phyloP scores from a whole-genome alignment of 2,113 vertebrate species.

The Cyanocitta stelleri region DNA sequence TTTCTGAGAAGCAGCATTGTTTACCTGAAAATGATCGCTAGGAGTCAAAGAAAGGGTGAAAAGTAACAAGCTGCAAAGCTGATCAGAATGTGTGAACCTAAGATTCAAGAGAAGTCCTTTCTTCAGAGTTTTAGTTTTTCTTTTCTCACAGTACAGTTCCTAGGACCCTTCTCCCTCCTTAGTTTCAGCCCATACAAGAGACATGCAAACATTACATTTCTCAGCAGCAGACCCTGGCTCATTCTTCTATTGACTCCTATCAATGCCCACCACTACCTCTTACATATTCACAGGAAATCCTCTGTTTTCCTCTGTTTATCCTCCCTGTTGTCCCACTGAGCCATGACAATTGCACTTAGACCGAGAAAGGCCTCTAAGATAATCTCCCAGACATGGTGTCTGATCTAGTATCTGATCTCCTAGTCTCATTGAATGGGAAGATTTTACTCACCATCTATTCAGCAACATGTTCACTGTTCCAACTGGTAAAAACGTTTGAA shows the following conservation, averaged over 20 bases:
- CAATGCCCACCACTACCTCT: neutral
- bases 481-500: neutral
- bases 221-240: neutral
- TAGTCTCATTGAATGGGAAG: neutral
- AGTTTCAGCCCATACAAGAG: neutral
- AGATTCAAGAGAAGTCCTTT: neutral
- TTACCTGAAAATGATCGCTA: neutral
- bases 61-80: slow-evolving; percentile 27
- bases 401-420: neutral
- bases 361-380: neutral
- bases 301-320: neutral
- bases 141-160: neutral
- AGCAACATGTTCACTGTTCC: neutral
- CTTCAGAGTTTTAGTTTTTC: neutral
- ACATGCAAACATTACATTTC: neutral
- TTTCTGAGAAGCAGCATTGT: slow-evolving; percentile 25
- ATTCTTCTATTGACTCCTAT: neutral
- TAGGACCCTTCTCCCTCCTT: neutral
- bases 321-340: neutral
- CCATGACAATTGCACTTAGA: neutral
- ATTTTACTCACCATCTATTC: neutral
- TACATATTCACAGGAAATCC: neutral
- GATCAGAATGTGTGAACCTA: neutral
- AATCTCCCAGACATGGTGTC: neutral
- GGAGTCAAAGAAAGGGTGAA: slow-evolving; percentile 6